A percentile compares a stretch with the other conserved stretches of the same genome.
These are phyloP conservation scores for Podarcis muralis DNA, from an alignment of 2,113 vertebrate species.

Conservation along the genomic window DNA sequence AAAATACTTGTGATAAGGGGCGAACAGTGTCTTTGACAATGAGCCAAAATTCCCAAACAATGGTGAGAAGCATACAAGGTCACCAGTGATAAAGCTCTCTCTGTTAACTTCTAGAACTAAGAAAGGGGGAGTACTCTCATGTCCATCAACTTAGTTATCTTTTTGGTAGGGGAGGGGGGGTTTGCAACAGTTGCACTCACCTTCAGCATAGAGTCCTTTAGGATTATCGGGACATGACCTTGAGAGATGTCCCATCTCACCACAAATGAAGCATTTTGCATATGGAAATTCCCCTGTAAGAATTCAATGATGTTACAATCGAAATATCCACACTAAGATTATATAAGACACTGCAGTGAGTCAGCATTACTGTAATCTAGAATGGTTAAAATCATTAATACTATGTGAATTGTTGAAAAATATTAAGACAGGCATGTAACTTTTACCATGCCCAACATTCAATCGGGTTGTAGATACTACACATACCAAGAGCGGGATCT, in stretches of 20 bases:
- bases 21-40: no score
- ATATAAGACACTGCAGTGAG: not conserved
- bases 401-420: not conserved
- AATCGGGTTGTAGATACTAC: not conserved
- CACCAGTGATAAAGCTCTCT: not conserved
- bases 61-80: not conserved
- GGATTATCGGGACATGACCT: conserved; percentile 93
- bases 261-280: conserved; percentile 97
- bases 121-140: not conserved
- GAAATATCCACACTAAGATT: not conserved
- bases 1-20: not conserved
- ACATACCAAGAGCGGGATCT: conserved; percentile 89
- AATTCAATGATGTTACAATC: conserved; percentile 9
- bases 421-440: not conserved
- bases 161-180: not conserved
- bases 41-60: not conserved
- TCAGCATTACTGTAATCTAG: not conserved
- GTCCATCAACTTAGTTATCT: not conserved
- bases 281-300: conserved; percentile 90
- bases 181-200: conserved; percentile 70
- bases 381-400: not conserved
- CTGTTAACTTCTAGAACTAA: not conserved
- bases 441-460: not conserved
- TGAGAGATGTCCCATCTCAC: conserved; percentile 91
- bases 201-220: conserved; percentile 92